Percentiles rank a stretch among this genome's conserved stretches.
Evolutionary conservation across 37 sponge, comb jelly and placozoan genomes (phyloP).

Genomic region (Aplysina aerophoba): DNA sequence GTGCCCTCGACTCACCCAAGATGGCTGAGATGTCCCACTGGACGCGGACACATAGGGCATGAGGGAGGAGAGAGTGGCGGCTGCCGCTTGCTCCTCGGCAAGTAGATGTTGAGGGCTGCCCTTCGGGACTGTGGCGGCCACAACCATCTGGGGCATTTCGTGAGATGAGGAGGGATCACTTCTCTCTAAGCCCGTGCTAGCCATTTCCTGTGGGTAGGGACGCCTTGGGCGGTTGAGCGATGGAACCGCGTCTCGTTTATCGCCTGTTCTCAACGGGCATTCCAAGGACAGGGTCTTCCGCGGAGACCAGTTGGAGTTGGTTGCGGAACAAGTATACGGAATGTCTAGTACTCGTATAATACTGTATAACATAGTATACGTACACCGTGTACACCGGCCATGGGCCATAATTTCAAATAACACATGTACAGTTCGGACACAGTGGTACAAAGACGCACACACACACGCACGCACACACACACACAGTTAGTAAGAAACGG

Average conservation of each 20-base stretch:
- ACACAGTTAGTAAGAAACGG: background rate
- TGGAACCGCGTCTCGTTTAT: background rate
- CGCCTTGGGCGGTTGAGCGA: background rate
- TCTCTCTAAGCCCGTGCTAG: background rate
- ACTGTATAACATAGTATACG: background rate
- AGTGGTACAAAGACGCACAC: background rate
- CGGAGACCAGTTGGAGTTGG: too few species aligned
- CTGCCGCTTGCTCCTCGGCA: conserved; percentile 25
- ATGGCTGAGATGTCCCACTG: conserved; percentile 7
- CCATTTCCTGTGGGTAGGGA: background rate
- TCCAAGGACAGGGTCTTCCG: background rate
- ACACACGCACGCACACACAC: background rate
- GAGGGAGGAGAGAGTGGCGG: conserved; percentile 28
- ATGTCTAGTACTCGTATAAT: background rate
- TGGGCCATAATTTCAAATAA: too few species aligned
- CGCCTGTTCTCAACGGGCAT: background rate
- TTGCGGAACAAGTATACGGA: too few species aligned
- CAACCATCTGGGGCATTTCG: background rate
- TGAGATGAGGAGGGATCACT: background rate
- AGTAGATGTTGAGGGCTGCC: background rate
- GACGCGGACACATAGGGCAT: conserved; percentile 19
- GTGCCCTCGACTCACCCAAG: conserved; percentile 4
- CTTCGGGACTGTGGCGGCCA: background rate
- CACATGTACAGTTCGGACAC: too few species aligned
- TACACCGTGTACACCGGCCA: background rate